Conservation (phyloP, 1,140 invertebrate genomes). For the Mizuhopecten yessoensis region DNA sequence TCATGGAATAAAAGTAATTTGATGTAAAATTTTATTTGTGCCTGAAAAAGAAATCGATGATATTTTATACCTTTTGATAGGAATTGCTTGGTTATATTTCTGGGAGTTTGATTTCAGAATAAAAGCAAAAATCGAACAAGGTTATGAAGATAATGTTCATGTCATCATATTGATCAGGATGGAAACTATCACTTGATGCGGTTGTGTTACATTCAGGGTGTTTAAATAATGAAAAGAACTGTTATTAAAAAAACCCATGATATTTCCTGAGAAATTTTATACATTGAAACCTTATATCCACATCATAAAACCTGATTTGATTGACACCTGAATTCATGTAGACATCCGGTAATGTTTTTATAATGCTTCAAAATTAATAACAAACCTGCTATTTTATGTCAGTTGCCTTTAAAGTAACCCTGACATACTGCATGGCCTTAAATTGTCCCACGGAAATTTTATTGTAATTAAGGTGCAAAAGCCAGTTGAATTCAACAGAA, state of each 20-base stretch:
- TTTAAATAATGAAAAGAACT: neutral
- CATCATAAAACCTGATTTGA: too few relatives aligned
- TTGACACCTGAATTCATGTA: too few relatives aligned
- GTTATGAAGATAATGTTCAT: neutral
- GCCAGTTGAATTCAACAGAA: too few relatives aligned
- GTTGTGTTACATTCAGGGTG: neutral
- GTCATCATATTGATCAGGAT: neutral
- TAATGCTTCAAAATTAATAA: too few relatives aligned
- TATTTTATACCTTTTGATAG: slow-evolving; percentile 13
- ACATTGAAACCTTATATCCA: too few relatives aligned
- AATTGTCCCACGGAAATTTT: too few relatives aligned
- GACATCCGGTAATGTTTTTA: too few relatives aligned
- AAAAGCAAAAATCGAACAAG: neutral
- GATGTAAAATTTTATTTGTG: neutral
- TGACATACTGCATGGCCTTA: too few relatives aligned
- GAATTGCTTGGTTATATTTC: neutral
- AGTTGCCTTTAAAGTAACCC: too few relatives aligned
- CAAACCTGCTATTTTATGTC: too few relatives aligned
- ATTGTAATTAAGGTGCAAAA: too few relatives aligned
- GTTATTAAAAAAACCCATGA: neutral
- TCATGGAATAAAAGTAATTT: neutral
- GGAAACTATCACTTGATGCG: neutral
- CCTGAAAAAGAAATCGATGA: neutral
- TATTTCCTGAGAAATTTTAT: neutral
- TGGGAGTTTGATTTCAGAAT: slow-evolving; percentile 10